phyloP scores from a whole-genome alignment of 92 coral and sea anemone species.

The Paramuricea clavata region DNA sequence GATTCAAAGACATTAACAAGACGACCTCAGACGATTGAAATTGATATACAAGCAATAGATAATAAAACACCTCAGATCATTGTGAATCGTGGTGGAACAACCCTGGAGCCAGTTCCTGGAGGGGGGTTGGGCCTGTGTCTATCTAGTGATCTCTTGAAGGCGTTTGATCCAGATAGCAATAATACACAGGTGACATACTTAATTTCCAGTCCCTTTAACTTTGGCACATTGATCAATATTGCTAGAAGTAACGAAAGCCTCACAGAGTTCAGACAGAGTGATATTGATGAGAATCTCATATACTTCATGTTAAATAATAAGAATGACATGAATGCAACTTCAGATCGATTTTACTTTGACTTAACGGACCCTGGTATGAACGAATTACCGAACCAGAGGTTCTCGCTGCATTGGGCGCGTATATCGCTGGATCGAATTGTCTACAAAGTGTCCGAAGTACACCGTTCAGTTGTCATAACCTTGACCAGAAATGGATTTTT shows the following conservation, averaged over 20 bases:
- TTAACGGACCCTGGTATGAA: slow-evolving; percentile 89
- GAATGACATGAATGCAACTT: slow-evolving; percentile 75
- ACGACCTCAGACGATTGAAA: slow-evolving; percentile 68
- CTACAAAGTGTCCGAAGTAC: slow-evolving; percentile 78
- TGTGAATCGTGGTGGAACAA: slow-evolving; percentile 85
- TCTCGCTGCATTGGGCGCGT: slow-evolving; percentile 93
- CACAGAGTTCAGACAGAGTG: slow-evolving; percentile 77
- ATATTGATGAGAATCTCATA: slow-evolving; percentile 65
- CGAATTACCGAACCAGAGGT: slow-evolving; percentile 70
- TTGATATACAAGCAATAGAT: slow-evolving; percentile 80
- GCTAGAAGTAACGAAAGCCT: slow-evolving; percentile 54
- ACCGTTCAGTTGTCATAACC: slow-evolving; percentile 68
- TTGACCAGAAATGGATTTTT: slow-evolving; percentile 83
- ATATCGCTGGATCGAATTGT: slow-evolving; percentile 69
- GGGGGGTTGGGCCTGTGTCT: slow-evolving; percentile 77
- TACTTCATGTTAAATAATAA: slow-evolving; percentile 68
- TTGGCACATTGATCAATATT: slow-evolving; percentile 69
- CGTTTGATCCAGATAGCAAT: slow-evolving; percentile 88
- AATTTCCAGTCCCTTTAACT: slow-evolving; percentile 69
- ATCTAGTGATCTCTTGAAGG: slow-evolving; percentile 68
- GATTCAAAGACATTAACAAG: slow-evolving; percentile 72
- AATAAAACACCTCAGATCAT: slow-evolving; percentile 88
- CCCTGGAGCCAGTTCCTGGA: slow-evolving; percentile 72
- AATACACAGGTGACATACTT: slow-evolving; percentile 71
- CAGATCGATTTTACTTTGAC: slow-evolving; percentile 85